These are phyloP conservation scores for Eclectus roratus DNA, from an alignment of 2,113 vertebrate species.

Conservation along the genomic window DNA sequence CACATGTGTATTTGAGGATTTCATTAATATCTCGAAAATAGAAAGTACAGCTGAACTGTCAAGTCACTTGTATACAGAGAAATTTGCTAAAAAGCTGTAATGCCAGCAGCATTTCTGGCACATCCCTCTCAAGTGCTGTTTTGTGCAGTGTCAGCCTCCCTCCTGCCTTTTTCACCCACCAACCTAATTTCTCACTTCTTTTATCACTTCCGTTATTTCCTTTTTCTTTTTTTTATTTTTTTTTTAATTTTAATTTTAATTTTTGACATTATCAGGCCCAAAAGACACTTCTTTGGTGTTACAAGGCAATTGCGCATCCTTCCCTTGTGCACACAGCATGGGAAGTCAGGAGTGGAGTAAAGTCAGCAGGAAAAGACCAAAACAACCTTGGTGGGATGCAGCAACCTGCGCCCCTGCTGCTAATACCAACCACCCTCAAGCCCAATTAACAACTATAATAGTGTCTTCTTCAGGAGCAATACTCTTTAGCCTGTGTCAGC, in stretches of 20 bases:
- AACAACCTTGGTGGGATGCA: background rate
- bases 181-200: background rate
- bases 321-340: rapidly evolving
- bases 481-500: background rate
- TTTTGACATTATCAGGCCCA: background rate
- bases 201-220: background rate
- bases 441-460: background rate
- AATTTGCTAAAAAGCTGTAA: background rate
- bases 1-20: background rate
- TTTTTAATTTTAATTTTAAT: background rate
- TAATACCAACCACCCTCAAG: background rate
- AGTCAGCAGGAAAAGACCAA: background rate
- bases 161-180: background rate
- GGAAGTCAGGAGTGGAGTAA: background rate
- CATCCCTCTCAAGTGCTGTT: background rate
- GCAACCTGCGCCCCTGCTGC: background rate
- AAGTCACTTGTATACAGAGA: background rate
- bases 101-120: background rate
- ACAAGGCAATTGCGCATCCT: background rate
- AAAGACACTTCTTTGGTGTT: background rate
- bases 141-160: background rate
- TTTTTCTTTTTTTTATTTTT: background rate
- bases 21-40: background rate
- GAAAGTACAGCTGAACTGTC: background rate
- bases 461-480: background rate